phyloP scores from a whole-genome alignment of 2,797 vertebrate genomes.

The Agapornis canus region DNA sequence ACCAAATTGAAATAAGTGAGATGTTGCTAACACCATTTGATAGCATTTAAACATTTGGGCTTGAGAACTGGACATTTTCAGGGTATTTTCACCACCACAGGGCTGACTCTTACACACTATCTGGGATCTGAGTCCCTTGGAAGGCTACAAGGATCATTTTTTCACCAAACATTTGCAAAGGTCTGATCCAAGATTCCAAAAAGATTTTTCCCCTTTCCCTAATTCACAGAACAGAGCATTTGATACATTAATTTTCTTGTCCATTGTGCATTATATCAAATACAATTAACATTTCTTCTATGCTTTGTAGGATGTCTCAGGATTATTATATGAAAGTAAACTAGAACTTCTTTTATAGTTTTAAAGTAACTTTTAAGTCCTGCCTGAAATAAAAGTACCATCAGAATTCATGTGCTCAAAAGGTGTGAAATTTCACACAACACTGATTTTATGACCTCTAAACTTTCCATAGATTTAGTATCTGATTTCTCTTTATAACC shows the following conservation, averaged over 20 bases:
- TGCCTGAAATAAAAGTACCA: background rate
- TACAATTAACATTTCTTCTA: background rate
- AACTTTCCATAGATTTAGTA: background rate
- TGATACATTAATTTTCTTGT: background rate
- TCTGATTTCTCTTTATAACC: background rate
- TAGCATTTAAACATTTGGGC: background rate
- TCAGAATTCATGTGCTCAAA: background rate
- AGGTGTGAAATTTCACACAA: background rate
- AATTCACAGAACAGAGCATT: background rate
- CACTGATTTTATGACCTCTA: background rate
- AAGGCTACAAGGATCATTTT: background rate
- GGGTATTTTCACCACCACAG: background rate
- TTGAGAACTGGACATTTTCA: background rate
- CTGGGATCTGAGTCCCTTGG: background rate
- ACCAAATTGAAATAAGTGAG: background rate
- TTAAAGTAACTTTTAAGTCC: background rate
- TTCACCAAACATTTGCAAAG: background rate
- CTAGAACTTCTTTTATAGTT: background rate
- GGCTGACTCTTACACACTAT: rapidly evolving
- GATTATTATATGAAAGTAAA: background rate
- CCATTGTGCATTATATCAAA: background rate
- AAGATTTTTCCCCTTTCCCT: background rate
- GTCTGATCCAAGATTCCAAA: background rate
- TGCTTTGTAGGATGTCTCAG: background rate
- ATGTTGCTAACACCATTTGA: background rate